Base-by-base conservation (phyloP, 1,140 invertebrate species). In the Drosophila aff. region DNA sequence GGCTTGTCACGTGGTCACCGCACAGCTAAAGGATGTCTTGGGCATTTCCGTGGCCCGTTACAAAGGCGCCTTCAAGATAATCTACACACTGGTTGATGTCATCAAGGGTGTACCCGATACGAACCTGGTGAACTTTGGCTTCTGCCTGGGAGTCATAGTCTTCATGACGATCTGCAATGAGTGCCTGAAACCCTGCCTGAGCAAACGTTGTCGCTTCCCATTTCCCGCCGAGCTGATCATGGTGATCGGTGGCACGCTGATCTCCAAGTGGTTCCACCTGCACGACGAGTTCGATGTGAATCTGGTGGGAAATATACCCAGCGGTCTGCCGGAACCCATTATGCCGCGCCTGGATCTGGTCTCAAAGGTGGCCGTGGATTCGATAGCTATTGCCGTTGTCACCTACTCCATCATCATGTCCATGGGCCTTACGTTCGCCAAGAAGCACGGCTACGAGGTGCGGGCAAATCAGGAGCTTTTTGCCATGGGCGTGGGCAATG, bases 381-480 rank as follows among this genome's bases (percentile, higher is more conserved):
- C 94, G 0, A 94, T 94, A 79, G 94, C 97, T 6, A 97, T 99
- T 75, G 96, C 97, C 3, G 96, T 99, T 92, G 97, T 99, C 0
- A 96, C 97, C 1, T 99, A 98, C 93, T 97, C 97, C 2, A 96
- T 99, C 38, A 96, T 97, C 5, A 97, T 99, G 93, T 99, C 98
- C 2, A 97, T 99, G 97, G 97, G 96, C 0, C 94, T 98, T 66
- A 97, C 98, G 52, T 97, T 99, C 92, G 97, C 98, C 2, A 95
- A 96, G 77, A 98, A 98, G 93, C 94, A 97, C 63, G 96, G 96
- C 75, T 99, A 99, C 89, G 95, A 97, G 76, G 95, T 99, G 2
- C 95, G 98, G 76, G 94, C 97, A 0, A 99, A 98, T 93, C 98
- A 99, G 93, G 98, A 98, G 93, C 92, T 98, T 0, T 92, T 97